Base-by-base conservation (phyloP, 37 sponge, comb jelly and placozoan species). In the Haliclona indistincta region DNA sequence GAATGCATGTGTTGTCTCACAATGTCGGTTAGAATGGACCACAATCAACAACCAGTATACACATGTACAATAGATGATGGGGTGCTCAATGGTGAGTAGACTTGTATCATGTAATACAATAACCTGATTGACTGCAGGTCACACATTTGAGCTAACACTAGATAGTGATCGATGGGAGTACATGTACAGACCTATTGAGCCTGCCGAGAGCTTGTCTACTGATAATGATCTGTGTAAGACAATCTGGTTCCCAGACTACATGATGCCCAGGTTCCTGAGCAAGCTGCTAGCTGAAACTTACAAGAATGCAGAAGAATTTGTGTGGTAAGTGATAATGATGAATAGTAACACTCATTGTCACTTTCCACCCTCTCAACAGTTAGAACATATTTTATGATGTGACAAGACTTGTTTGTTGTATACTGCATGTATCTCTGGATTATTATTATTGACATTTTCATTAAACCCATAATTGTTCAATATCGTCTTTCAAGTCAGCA, bases 181-280 rank as follows among this genome's bases (percentile, higher is more conserved):
- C 56, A 77, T 55, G 2, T 85, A 85, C 56, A 40, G 72, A 8
- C 85, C 85, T 17, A 25, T 73, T 33, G 32, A 71, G 20, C 49
- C 61, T 2, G 64, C 22, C 26, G 41, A 23, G 26, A 13, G n/a
- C 17, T 19, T 61, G 19, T 20, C 72, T 11, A 41, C 65, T 43
- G 23, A 17, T 42, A 38, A 38, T 38, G 37, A 39, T 66, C 67
- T 66, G 67, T 39, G 25, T 30, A 26, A 34, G 34, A 42, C n/a
- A 15, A 17, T 70, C 23, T 78, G 64, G 17, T 85, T 85, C 30
- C 85, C 85, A 19, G 73, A 77, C 55, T 71, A 77, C 58, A 85
- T 85, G 85, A 71, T 76, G 30, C 58, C 63, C 52, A 47, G 85
- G 35, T 85, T 85, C 47, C 72, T 85, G 29, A 11, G 38, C 2